Base-by-base conservation (phyloP, 1,140 invertebrate species). In the Lepeophtheirus salmonis region DNA sequence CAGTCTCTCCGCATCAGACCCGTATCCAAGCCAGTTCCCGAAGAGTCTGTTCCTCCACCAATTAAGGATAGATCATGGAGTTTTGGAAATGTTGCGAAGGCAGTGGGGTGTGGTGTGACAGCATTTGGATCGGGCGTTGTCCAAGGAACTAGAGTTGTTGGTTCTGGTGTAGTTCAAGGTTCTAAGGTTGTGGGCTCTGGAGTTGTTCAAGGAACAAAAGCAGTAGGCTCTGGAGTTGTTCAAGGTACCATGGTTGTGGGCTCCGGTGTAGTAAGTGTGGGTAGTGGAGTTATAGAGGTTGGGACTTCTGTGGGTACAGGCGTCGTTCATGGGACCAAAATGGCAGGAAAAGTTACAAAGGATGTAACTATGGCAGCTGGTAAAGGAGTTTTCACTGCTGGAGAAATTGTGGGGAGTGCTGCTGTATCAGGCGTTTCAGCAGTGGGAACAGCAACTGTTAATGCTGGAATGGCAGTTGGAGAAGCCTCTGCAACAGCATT, bases 31-130 rank as follows among this genome's bases (percentile, higher is more conserved):
- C n/a, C n/a, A 10, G 50, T 22, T 4, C 12, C n/a, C n/a, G n/a
- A 52, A 16, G 50, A 52, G 10, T 22, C n/a, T 22, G 21, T 10
- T 16, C 4, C n/a, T 6, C 30, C 30, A 6, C 30, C 30, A 10
- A 41, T 41, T n/a, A 41, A 41, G 30, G 30, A 41, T n/a, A 6
- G 30, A 6, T 41, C 30, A 41, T 57, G 55, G 55, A 57, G 55
- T 21, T 57, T 57, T 57, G 55, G 55, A 30, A 41, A 21, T 23
- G 26, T 57, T 17, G 55, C 55, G 12, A 57, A 57, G 22, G 55
- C 26, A 3, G 55, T 57, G 30, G 55, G 55, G n/a, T 23, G 55
- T 30, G 55, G 55, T n/a, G 55, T 57, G 22, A 57, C 55, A 17
- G 55, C 55, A 2, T 24, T 57, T 2, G 55, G 55, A 16, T 57